Percentiles rank a stretch among this genome's conserved stretches.
Evolutionary conservation across 2,888 invertebrate species (phyloP).

Genomic region (Scelioninae gen. 2): DNA sequence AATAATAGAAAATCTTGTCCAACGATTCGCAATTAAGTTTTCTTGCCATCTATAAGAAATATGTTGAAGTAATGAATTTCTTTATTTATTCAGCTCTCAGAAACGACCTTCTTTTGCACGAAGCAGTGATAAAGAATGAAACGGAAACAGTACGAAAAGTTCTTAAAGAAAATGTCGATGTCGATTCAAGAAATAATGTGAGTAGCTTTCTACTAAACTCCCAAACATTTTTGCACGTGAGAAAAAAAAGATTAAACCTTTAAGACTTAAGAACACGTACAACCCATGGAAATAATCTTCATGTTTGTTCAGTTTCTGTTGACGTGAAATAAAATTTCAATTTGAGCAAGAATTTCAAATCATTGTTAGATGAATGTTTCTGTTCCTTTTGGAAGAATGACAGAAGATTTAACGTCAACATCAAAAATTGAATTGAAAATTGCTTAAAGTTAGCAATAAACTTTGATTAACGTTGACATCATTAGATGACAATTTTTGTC

Average conservation of each 20-base stretch:
- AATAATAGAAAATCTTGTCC: neutral
- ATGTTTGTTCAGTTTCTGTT: neutral
- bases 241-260: neutral
- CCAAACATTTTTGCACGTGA: neutral
- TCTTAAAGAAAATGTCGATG: slow-evolving; percentile 81
- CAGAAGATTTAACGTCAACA: too few species aligned
- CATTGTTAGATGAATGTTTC: too few species aligned
- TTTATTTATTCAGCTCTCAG: slow-evolving; percentile 76
- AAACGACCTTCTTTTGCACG: slow-evolving; percentile 83
- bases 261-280: too few species aligned
- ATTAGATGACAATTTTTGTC: slow-evolving; percentile 8
- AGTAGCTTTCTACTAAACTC: slow-evolving; percentile 70
- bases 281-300: too few species aligned
- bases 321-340: too few species aligned
- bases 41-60: neutral
- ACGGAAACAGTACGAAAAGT: slow-evolving; percentile 81
- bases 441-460: neutral
- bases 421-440: neutral
- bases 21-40: neutral
- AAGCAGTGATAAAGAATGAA: slow-evolving; percentile 86
- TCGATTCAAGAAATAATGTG: slow-evolving; percentile 85
- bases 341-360: too few species aligned
- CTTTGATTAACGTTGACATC: neutral
- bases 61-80: slow-evolving; percentile 55
- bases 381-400: too few species aligned